Evolutionary conservation across 2,113 vertebrate species (phyloP), one percentile per base, ranked within the genome.

Genomic region (Cavia aperea): DNA sequence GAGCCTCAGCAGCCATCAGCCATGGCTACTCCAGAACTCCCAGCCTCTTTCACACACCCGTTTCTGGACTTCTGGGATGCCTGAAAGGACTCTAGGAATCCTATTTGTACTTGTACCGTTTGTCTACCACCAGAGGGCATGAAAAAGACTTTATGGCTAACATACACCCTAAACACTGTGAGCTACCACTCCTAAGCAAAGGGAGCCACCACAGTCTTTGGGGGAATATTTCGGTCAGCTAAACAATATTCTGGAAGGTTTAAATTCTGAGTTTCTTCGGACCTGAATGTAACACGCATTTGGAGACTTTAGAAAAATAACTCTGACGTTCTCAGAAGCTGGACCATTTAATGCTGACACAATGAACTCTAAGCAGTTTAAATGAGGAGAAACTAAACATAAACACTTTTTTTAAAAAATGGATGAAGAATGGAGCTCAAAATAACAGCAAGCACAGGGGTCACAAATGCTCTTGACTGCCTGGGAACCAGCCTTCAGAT

Each of bases 241-340:
- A 29, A 79, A 21, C 33, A 89, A 93, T 84, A 58, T 88, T 95
- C 78, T 46, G 33, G 51, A 65, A 95, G 78, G 84, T 56, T 81
- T 29, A 86, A n/a, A 49, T 49, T 54, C 33, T 68, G 86, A 91
- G 66, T 75, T 87, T 72, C 63, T 89, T 70, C 5, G 31, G 63
- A 86, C 9, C 26, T 73, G 31, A 84, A 86, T 85, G 51, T 26
- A 56, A 58, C 33, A 65, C 8, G 23, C 6, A 86, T 89, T 79
- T 46, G 21, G 31, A 24, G 15, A 14, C 21, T 92, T 83, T 60
- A 77, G 10, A 39, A 77, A 89, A 63, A 58, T 43, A 91, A 86
- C 43, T 82, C 1, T 65, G 54, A 86, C 19, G 86, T 83, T 49
- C 33, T 51, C 6, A 81, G 85, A 83, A 89, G 77, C 10, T 21